These are phyloP conservation scores for Trogon melanurus DNA, from an alignment of 2,113 vertebrate species.

Conservation along the genomic window DNA sequence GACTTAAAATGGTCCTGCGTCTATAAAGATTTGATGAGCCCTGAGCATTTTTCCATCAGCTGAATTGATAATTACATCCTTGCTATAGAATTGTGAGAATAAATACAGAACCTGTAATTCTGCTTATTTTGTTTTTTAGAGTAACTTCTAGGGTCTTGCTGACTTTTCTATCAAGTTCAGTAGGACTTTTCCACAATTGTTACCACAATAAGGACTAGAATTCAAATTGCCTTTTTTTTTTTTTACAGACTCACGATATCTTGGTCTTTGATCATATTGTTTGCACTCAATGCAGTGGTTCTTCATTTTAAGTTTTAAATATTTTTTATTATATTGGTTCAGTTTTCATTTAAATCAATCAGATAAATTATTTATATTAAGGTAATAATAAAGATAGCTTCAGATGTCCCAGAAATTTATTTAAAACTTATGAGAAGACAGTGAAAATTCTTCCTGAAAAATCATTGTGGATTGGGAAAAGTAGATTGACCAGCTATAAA, in stretches of 20 bases:
- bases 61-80: not conserved
- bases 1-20: not conserved
- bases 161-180: not conserved
- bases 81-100: not conserved
- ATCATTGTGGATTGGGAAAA: not conserved
- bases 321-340: not conserved
- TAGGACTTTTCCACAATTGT: not conserved
- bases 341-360: not conserved
- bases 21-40: not conserved
- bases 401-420: fast-evolving
- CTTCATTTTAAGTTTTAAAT: not conserved
- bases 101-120: not conserved
- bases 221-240: not conserved
- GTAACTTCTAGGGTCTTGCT: not conserved
- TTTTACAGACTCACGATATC: not conserved
- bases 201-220: not conserved
- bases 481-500: not conserved
- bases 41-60: not conserved
- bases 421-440: not conserved
- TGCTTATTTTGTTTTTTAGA: not conserved
- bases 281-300: not conserved
- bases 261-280: not conserved
- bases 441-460: not conserved
- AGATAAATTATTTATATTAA: not conserved
- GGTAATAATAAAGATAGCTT: not conserved